Conservation (phyloP, 2,797 vertebrate species). For the Manis javanica region DNA sequence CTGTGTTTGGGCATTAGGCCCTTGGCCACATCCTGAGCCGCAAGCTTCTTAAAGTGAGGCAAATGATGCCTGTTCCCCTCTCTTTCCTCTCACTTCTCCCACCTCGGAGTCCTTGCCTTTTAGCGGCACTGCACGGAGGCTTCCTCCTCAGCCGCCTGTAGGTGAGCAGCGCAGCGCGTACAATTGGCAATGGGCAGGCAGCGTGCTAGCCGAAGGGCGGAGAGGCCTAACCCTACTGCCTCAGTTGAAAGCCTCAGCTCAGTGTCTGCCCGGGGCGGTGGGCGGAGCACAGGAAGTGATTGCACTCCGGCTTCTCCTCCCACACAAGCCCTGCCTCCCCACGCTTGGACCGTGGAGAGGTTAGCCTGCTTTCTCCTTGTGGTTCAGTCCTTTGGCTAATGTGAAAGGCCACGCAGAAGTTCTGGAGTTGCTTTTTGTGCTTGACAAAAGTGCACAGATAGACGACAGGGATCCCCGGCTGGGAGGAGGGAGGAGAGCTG, state of each 20-base stretch:
- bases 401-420: conserved; percentile 59
- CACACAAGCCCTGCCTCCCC: conserved; percentile 77
- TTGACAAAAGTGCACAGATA: conserved; percentile 69
- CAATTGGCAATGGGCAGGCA: not conserved
- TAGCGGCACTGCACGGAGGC: not conserved
- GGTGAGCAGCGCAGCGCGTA: not conserved
- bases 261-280: not conserved
- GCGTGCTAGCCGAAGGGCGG: not conserved
- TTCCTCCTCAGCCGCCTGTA: not conserved
- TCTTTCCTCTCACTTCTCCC: not conserved
- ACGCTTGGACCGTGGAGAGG: conserved; percentile 36
- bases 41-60: not conserved
- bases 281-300: conserved; percentile 71
- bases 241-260: conserved; percentile 34
- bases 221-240: not conserved
- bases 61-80: not conserved
- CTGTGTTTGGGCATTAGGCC: not conserved
- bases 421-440: conserved; percentile 51
- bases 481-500: conserved; percentile 80
- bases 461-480: conserved; percentile 76
- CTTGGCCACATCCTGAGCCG: not conserved
- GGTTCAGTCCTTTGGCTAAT: conserved; percentile 56
- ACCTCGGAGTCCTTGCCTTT: not conserved
- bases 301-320: conserved; percentile 71
- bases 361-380: conserved; percentile 56